phyloP scores from a whole-genome alignment of 2,113 vertebrate species.

The Marmota flaviventris region DNA sequence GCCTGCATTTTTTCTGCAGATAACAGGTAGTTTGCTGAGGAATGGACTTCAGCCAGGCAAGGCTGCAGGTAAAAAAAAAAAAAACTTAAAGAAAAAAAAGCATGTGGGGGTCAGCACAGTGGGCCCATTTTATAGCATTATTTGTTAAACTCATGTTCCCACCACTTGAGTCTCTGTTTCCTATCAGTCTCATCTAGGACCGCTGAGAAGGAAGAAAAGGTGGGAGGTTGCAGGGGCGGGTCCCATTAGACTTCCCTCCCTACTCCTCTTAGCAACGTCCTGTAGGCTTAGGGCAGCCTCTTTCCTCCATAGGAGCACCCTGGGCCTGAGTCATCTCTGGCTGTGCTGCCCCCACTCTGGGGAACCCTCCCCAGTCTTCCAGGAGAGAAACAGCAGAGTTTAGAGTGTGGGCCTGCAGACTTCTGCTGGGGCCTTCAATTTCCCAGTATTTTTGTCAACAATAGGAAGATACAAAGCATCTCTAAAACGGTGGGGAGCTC shows the following conservation, averaged over 20 bases:
- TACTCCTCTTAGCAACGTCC: background rate
- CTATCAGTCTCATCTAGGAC: background rate
- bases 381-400: background rate
- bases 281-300: background rate
- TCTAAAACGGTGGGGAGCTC: background rate
- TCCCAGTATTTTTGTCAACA: background rate
- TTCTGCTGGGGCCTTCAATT: no score
- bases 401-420: accelerated
- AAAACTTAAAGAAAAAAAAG: no score
- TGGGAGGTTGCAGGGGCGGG: background rate
- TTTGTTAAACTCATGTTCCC: no score
- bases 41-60: no score
- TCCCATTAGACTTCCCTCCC: background rate
- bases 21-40: no score
- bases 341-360: background rate
- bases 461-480: background rate
- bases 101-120: no score
- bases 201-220: no score
- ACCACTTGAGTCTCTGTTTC: no score
- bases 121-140: no score
- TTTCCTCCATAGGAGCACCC: background rate
- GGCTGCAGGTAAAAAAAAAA: no score
- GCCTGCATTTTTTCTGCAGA: no score
- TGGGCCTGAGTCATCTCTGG: background rate
- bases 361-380: background rate